phyloP scores from a whole-genome alignment of 2,113 vertebrate genomes.

The Bos indicus region DNA sequence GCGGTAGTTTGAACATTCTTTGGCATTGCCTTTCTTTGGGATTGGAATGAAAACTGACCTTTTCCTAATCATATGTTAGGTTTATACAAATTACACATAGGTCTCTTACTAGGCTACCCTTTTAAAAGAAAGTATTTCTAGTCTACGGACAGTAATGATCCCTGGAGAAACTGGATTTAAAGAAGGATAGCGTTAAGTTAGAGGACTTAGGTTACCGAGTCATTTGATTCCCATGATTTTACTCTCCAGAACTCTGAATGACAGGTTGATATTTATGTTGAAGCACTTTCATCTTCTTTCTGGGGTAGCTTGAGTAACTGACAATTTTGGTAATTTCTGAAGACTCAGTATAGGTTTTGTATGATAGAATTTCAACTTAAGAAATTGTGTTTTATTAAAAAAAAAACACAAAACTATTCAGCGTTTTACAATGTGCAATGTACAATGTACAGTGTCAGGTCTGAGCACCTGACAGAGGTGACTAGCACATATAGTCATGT shows the following conservation, averaged over 20 bases:
- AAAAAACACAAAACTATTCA: neutral
- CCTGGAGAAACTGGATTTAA: neutral
- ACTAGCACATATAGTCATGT: neutral
- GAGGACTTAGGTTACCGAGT: neutral
- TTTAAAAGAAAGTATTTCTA: constrained; percentile 15
- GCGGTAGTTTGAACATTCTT: too few relatives aligned
- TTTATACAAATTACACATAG: neutral
- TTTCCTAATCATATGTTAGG: neutral
- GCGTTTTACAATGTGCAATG: neutral
- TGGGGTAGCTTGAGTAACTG: neutral
- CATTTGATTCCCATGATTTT: neutral
- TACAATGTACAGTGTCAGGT: neutral
- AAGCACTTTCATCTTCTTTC: neutral
- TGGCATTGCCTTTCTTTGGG: too few relatives aligned
- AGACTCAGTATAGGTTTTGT: neutral
- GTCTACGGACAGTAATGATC: neutral
- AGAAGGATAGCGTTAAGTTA: neutral
- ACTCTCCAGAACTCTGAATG: neutral
- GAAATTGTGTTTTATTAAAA: neutral
- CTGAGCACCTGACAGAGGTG: neutral
- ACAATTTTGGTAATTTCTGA: neutral
- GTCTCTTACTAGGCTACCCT: neutral
- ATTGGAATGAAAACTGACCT: too few relatives aligned
- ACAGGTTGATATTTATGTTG: neutral
- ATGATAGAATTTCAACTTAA: neutral